phyloP scores from a whole-genome alignment of 2,888 invertebrate genomes.

The Tortricodes alternella region DNA sequence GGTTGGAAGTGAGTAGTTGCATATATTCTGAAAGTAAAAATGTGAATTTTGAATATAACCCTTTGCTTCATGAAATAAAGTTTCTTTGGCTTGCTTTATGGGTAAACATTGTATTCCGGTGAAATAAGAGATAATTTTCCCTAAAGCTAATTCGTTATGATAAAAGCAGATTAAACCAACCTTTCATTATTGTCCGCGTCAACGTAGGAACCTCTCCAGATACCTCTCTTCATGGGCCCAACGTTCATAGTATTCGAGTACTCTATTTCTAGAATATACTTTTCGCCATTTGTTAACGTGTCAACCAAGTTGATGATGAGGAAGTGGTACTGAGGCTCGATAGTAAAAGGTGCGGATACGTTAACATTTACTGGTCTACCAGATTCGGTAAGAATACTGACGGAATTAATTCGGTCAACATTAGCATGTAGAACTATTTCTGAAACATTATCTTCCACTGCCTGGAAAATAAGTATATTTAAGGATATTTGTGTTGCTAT shows the following conservation, averaged over 20 bases:
- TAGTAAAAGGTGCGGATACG: slow-evolving; percentile 37
- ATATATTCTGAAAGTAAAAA: slow-evolving; percentile 56
- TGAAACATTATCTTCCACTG: slow-evolving; percentile 54
- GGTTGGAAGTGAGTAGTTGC: slow-evolving; percentile 90
- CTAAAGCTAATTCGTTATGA: too few relatives aligned
- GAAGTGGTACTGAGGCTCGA: slow-evolving; percentile 69
- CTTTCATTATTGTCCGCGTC: slow-evolving; percentile 61
- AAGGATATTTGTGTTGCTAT: not conserved
- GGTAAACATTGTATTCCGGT: too few relatives aligned
- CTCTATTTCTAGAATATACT: slow-evolving; percentile 69
- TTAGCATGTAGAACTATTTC: slow-evolving; percentile 78
- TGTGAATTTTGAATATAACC: not conserved
- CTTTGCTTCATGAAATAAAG: not conserved
- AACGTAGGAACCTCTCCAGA: slow-evolving; percentile 72
- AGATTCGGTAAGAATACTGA: slow-evolving; percentile 41
- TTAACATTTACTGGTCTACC: slow-evolving; percentile 41
- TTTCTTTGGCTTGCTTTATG: too few relatives aligned
- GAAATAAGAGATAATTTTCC: too few relatives aligned
- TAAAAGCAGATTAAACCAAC: slow-evolving; percentile 40
- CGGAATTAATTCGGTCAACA: slow-evolving; percentile 54
- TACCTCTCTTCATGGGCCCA: slow-evolving; percentile 73
- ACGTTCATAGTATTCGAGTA: slow-evolving; percentile 79
- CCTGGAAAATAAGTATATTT: slow-evolving; percentile 43
- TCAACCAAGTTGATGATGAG: slow-evolving; percentile 59
- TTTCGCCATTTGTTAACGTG: slow-evolving; percentile 45